These are phyloP conservation scores for Campylorhamphus procurvoides DNA, from an alignment of 2,113 vertebrate species.

Conservation along the genomic window DNA sequence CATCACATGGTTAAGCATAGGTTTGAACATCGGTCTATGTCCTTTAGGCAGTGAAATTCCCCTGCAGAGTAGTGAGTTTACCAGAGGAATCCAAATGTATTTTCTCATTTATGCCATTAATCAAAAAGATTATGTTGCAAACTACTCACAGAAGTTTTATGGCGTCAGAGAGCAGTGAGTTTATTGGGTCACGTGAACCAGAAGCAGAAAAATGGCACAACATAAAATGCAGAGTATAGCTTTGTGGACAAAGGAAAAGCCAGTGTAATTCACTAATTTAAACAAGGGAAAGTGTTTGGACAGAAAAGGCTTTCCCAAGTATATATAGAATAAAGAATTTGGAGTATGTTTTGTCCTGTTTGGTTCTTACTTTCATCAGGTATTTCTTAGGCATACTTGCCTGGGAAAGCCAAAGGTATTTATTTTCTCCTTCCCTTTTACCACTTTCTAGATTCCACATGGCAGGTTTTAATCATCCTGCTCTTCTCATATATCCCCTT, in stretches of 20 bases:
- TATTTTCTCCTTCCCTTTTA: neutral
- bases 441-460: neutral
- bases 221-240: neutral
- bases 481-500: neutral
- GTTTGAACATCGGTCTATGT: constrained; percentile 18
- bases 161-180: neutral
- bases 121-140: constrained; percentile 7
- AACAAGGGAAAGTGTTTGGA: neutral
- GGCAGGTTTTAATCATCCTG: neutral
- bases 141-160: constrained; percentile 22
- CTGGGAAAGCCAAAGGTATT: neutral
- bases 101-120: constrained; percentile 25
- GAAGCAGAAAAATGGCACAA: neutral
- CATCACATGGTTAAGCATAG: neutral
- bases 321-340: neutral
- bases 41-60: constrained; percentile 31
- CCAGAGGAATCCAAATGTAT: constrained; percentile 4
- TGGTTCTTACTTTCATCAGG: neutral
- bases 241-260: neutral
- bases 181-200: constrained; percentile 12
- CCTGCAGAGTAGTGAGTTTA: neutral
- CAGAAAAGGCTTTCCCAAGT: neutral
- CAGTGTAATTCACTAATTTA: neutral
- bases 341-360: neutral
- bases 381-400: neutral